These are phyloP conservation scores for Phylloscopus trochiloides DNA, from an alignment of 2,113 vertebrate genomes.

Conservation along the genomic window DNA sequence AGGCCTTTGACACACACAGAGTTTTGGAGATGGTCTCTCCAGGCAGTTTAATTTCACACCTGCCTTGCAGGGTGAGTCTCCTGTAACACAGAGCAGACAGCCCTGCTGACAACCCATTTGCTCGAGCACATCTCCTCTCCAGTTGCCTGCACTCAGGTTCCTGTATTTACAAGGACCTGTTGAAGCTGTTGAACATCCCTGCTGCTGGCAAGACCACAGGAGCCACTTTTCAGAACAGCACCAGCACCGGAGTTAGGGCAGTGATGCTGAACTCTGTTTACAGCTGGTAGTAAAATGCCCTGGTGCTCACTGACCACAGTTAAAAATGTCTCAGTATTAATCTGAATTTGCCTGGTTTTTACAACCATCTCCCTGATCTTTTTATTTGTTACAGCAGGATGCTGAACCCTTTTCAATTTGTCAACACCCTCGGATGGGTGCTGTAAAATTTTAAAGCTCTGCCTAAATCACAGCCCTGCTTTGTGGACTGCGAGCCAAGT, in stretches of 20 bases:
- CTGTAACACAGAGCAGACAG: accelerated
- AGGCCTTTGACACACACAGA: neutral
- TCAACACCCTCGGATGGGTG: neutral
- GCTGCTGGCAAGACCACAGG: neutral
- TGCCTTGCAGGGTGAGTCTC: neutral
- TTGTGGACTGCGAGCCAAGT: neutral
- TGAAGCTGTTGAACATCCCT: neutral
- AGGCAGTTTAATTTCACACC: neutral
- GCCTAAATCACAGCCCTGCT: conserved; percentile 38
- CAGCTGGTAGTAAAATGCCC: neutral
- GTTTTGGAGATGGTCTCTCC: neutral
- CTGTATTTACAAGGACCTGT: neutral
- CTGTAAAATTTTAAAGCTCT: conserved; percentile 42
- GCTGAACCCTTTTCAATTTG: conserved; percentile 18
- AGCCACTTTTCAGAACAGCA: neutral
- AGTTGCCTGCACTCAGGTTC: neutral
- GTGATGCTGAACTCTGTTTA: accelerated
- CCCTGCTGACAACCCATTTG: neutral
- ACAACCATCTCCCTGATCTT: neutral
- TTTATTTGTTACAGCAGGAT: neutral
- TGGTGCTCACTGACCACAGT: neutral
- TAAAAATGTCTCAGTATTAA: neutral
- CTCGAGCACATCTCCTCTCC: neutral
- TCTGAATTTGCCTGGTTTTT: neutral
- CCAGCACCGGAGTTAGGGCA: accelerated